These are phyloP conservation scores for Alloplasta piceator DNA, from an alignment of 2,888 invertebrate genomes.

Conservation along the genomic window DNA sequence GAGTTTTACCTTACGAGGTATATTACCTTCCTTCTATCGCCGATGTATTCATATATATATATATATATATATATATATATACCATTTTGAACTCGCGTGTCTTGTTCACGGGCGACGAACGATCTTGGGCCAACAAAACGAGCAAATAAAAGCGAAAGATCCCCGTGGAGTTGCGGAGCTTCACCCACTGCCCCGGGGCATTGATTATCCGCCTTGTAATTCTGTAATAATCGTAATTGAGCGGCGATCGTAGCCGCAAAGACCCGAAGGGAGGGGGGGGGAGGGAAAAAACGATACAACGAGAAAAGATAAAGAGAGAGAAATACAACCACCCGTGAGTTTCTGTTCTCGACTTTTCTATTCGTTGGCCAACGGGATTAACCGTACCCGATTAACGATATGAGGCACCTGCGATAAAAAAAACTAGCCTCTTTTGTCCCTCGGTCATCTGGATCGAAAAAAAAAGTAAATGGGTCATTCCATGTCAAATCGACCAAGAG, in stretches of 20 bases:
- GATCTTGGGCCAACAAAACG: conserved; percentile 10
- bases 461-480: too few relatives aligned
- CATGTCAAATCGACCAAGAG: too few relatives aligned
- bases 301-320: conserved; percentile 2
- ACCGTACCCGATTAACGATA: conserved; percentile 43
- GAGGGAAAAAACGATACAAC: neutral
- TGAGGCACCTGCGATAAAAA: conserved; percentile 41
- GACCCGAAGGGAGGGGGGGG: conserved; percentile 5
- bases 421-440: neutral
- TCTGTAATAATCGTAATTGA: conserved; percentile 64
- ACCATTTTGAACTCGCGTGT: neutral
- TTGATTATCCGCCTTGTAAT: conserved; percentile 65
- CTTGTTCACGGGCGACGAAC: conserved; percentile 10
- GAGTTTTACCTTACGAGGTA: conserved; percentile 12
- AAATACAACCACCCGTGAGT: conserved; percentile 47
- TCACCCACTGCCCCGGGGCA: conserved; percentile 61
- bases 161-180: conserved; percentile 27
- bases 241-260: conserved; percentile 40
- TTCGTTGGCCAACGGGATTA: conserved; percentile 34
- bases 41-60: neutral
- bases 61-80: conserved; percentile 11
- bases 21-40: neutral
- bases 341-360: conserved; percentile 30
- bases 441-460: neutral
- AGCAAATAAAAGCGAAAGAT: conserved; percentile 12